These are phyloP conservation scores for Chloropsis cyanopogon DNA, from an alignment of 2,113 vertebrate genomes.

Conservation along the genomic window DNA sequence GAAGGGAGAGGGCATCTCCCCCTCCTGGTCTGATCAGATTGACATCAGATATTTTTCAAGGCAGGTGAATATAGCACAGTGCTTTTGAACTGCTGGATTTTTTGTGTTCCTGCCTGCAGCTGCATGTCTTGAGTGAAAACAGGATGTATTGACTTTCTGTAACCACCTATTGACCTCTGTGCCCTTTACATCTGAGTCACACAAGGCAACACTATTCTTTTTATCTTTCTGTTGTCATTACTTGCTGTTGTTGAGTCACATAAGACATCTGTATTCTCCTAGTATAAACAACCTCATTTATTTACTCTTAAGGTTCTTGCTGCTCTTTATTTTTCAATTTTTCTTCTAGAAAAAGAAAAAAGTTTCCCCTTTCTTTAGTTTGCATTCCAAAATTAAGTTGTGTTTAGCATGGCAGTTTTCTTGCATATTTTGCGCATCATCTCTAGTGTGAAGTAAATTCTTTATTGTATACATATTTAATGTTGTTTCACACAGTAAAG, in stretches of 20 bases:
- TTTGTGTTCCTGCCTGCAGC: slow-evolving; percentile 16
- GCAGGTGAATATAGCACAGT: neutral
- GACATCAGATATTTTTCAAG: neutral
- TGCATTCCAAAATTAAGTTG: neutral
- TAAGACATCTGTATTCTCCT: neutral
- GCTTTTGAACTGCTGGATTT: neutral
- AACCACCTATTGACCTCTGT: slow-evolving; percentile 52
- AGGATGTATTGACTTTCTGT: slow-evolving; percentile 28
- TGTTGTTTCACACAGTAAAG: neutral
- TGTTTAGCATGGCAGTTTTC: neutral
- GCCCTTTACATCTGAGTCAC: neutral
- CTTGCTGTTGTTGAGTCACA: neutral
- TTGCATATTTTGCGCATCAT: neutral
- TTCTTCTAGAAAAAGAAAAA: neutral
- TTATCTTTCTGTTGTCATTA: neutral
- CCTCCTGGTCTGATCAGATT: neutral
- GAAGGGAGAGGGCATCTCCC: neutral
- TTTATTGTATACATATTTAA: neutral
- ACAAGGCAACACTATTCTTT: neutral
- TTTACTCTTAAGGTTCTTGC: neutral
- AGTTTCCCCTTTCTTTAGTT: neutral
- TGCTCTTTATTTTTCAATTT: neutral
- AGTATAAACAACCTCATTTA: neutral
- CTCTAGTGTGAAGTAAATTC: neutral
- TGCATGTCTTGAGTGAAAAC: neutral